Base-by-base conservation (phyloP, 2,113 vertebrate genomes). In the Hylia prasina region DNA sequence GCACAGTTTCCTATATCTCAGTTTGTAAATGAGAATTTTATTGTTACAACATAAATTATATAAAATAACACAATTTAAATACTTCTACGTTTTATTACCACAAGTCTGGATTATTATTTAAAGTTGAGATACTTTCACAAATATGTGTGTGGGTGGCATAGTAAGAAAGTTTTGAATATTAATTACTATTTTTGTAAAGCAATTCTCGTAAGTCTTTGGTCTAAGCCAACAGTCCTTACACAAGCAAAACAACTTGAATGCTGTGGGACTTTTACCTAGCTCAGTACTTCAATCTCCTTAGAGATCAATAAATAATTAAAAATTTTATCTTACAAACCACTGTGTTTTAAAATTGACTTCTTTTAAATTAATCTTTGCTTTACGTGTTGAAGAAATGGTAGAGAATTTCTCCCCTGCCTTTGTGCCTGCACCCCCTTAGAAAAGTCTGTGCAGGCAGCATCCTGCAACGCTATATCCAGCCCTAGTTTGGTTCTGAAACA, bases 301-400 rank as follows among this genome's bases (percentile, higher is more conserved):
- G 54, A 92, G 88, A 96, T 93, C 51, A 94, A 96, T 95, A 93
- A 94, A 95, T 93, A 94, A 95, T 92, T 94, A 87, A 92, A 87
- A 95, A 81, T 37, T 82, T 82, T 91, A 87, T 93, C 79, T 68
- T 93, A 68, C 9, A 1, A 82, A 69, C 66, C 60, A 70, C 82
- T 48, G 51, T 95, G 72, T 95, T 95, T 94, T 87, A 94, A 94
- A 97, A 93, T 54, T 37, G 14, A 47, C 88, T 87, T 82, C 3
- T 90, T 90, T 93, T 60, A 84, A 78, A 95, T 94, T 87, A 94
- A 82, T 93, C 60, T 73, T 80, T 33, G 7, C 40, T 82, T 92
- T 90, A 16, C 44, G n/a, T 73, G 13, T 60, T 80, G 51, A 42
- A 70, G 47, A 89, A 83, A 80, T 3, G 17, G 35, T 72, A 64